phyloP scores from a whole-genome alignment of 2,797 vertebrate genomes.

The Megalops cyprinoides region DNA sequence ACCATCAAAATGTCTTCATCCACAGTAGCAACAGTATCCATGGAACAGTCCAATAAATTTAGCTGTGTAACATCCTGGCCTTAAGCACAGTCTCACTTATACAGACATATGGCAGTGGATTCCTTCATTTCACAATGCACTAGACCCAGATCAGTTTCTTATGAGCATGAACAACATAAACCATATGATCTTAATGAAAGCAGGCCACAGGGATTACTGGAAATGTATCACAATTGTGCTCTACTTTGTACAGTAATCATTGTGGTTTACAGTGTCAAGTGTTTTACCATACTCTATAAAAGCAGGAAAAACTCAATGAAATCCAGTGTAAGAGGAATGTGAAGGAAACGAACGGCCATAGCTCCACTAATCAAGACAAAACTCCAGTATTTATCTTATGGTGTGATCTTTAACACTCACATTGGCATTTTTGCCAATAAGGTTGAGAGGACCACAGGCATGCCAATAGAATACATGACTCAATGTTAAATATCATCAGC shows the following conservation, averaged over 20 bases:
- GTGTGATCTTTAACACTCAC: conserved; percentile 42
- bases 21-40: too few relatives aligned
- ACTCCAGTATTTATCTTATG: conserved; percentile 37
- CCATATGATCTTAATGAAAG: conserved; percentile 54
- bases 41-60: too few relatives aligned
- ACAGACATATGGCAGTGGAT: conserved; percentile 67
- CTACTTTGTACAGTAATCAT: not conserved
- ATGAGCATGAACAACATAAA: conserved; percentile 54
- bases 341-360: not conserved
- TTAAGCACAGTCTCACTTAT: conserved; percentile 74
- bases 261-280: not conserved
- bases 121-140: conserved; percentile 70
- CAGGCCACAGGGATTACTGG: not conserved
- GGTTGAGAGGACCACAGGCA: conserved; percentile 39
- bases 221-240: not conserved
- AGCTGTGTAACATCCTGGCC: conserved; percentile 71
- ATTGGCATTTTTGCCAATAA: conserved; percentile 49
- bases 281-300: conserved; percentile 28
- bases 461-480: conserved; percentile 46
- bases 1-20: conserved; percentile 73
- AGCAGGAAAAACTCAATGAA: conserved; percentile 1
- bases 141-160: conserved; percentile 72
- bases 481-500: conserved; percentile 46
- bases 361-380: conserved; percentile 35
- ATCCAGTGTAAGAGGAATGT: not conserved